Evolutionary conservation across 2,797 vertebrate genomes (phyloP).

Genomic region (Bradypus variegatus): DNA sequence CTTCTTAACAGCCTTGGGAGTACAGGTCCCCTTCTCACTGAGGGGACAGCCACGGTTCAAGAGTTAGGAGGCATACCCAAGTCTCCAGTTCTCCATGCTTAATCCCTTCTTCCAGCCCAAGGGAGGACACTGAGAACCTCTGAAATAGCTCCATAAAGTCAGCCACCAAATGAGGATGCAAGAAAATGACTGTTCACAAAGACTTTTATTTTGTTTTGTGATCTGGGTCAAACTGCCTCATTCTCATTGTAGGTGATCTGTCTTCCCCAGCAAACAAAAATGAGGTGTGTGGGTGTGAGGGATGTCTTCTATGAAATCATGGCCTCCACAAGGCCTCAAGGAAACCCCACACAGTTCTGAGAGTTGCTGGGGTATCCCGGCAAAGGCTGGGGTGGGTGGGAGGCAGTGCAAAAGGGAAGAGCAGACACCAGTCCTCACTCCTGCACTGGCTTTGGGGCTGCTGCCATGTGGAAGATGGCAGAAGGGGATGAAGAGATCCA

Average conservation of each 20-base stretch:
- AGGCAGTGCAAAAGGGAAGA: constrained; percentile 21
- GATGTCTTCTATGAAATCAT: neutral
- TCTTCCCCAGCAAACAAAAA: constrained; percentile 26
- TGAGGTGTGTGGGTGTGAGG: neutral
- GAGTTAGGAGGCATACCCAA: neutral
- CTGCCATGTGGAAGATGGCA: neutral
- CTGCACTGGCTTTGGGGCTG: constrained; percentile 33
- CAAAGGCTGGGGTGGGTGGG: neutral
- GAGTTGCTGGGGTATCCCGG: neutral
- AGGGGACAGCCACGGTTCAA: neutral
- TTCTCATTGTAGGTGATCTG: constrained; percentile 51
- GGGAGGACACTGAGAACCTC: neutral
- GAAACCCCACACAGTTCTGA: constrained; percentile 12
- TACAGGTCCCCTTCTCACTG: neutral
- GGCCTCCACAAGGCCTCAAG: neutral
- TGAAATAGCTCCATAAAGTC: neutral
- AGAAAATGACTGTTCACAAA: constrained; percentile 27
- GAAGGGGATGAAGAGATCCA: neutral
- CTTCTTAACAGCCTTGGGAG: neutral
- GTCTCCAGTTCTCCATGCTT: neutral
- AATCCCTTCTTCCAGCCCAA: neutral
- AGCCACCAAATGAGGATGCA: constrained; percentile 6
- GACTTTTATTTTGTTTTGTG: constrained; percentile 57
- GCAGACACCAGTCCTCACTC: neutral
- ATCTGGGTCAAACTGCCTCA: constrained; percentile 52